Evolutionary conservation across 1,140 invertebrate genomes (phyloP).

Genomic region (Semibalanus balanoides): DNA sequence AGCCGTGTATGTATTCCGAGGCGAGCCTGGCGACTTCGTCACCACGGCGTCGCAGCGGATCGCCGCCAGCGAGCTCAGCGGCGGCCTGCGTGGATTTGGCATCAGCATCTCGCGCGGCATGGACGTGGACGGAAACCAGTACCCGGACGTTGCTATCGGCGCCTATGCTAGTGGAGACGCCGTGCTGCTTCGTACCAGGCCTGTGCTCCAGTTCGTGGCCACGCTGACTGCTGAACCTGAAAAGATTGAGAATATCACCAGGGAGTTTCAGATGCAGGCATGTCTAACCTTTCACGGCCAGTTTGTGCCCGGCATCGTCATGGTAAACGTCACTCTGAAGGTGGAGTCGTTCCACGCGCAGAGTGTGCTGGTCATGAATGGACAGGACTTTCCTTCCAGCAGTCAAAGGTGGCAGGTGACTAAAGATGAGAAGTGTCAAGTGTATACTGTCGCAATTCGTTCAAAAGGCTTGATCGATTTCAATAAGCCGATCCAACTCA

Average conservation of each 20-base stretch:
- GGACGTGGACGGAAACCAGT: conserved; percentile 77
- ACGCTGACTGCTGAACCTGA: background rate
- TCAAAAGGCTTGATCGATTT: background rate
- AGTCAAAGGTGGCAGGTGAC: background rate
- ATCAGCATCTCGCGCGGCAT: conserved; percentile 76
- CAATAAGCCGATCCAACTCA: background rate
- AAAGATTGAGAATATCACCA: background rate
- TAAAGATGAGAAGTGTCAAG: background rate
- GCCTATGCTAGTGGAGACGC: conserved; percentile 67
- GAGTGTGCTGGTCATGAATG: background rate
- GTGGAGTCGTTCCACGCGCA: background rate
- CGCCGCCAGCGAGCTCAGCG: background rate
- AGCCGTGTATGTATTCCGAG: conserved; percentile 74
- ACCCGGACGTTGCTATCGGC: conserved; percentile 80
- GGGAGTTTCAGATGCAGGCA: background rate
- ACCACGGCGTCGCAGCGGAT: conserved; percentile 12
- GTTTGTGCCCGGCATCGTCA: background rate
- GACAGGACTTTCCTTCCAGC: background rate
- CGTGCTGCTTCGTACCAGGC: conserved; percentile 36
- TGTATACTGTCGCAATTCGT: background rate
- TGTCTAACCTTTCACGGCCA: background rate
- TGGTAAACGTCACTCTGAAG: background rate
- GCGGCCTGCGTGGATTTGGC: conserved; percentile 46
- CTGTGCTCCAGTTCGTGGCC: conserved; percentile 14
- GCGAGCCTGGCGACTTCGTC: conserved; percentile 27